A percentile compares a stretch with the other conserved stretches of the same genome.
Conservation (phyloP, 2,888 invertebrate species). For the Belgica antarctica region DNA sequence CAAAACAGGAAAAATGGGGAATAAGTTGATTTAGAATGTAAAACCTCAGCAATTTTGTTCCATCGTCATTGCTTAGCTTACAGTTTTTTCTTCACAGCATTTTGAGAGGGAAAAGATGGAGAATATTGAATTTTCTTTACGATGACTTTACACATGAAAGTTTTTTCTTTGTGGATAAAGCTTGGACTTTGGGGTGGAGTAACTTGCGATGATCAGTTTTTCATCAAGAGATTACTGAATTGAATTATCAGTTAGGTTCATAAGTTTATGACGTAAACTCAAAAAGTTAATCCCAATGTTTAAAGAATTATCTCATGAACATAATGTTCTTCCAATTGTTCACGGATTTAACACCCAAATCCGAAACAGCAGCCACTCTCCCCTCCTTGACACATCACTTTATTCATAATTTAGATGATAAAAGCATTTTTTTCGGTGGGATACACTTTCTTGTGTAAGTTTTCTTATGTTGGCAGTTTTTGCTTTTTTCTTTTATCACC, state of each 20-base stretch:
- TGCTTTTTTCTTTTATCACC: background rate
- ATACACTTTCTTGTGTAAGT: slow-evolving; percentile 5
- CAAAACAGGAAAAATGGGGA: too few relatives aligned
- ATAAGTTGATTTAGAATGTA: slow-evolving; percentile 2
- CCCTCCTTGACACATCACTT: background rate
- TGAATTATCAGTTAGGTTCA: too few relatives aligned
- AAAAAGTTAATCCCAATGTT: too few relatives aligned
- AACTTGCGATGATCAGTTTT: too few relatives aligned
- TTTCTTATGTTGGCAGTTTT: slow-evolving; percentile 17
- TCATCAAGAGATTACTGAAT: too few relatives aligned
- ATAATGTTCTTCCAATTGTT: too few relatives aligned
- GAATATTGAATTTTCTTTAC: slow-evolving; percentile 7
- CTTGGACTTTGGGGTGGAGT: background rate
- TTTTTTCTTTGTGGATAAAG: too few relatives aligned
- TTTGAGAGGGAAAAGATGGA: background rate
- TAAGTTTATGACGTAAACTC: too few relatives aligned
- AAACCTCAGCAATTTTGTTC: slow-evolving; percentile 36
- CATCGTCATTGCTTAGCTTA: background rate
- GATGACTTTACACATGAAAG: background rate
- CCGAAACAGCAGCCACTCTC: too few relatives aligned
- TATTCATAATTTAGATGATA: slow-evolving; percentile 42
- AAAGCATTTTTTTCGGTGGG: slow-evolving; percentile 24
- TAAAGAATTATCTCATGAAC: too few relatives aligned
- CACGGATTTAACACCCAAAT: too few relatives aligned
- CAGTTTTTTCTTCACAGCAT: background rate